These are phyloP conservation scores for Adineta ricciae DNA, from an alignment of 2,888 invertebrate species.

Conservation along the genomic window DNA sequence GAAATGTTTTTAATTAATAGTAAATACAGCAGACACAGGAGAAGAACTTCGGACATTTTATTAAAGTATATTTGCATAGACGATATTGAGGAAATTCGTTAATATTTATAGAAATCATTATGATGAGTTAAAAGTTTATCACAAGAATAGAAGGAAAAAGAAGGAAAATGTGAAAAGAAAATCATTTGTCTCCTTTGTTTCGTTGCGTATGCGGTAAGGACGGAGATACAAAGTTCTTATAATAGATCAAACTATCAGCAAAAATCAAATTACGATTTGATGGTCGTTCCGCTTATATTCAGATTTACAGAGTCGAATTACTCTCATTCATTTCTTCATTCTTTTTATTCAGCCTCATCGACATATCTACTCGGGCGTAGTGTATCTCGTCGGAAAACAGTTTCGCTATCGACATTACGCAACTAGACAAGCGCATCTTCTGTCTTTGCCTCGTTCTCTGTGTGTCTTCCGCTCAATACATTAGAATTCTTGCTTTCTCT, in stretches of 20 bases:
- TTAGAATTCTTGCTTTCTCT: not conserved
- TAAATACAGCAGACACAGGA: not conserved
- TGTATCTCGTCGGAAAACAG: not conserved
- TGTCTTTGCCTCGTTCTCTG: not conserved
- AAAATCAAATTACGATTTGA: slow-evolving; percentile 5
- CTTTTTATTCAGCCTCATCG: not conserved
- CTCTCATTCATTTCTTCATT: not conserved
- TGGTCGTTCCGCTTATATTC: not conserved
- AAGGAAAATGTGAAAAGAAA: not conserved
- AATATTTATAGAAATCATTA: not conserved
- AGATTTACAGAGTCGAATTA: not conserved
- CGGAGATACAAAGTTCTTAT: not conserved
- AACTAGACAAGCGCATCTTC: not conserved
- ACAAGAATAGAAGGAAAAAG: not conserved
- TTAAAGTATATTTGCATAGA: not conserved
- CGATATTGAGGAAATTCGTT: not conserved
- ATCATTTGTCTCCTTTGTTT: not conserved
- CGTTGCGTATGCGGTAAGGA: not conserved
- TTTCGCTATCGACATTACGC: not conserved
- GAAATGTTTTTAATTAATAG: not conserved
- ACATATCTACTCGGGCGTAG: not conserved
- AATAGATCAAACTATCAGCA: not conserved
- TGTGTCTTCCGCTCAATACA: not conserved
- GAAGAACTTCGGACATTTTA: not conserved
- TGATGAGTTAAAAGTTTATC: not conserved